phyloP scores from a whole-genome alignment of 1,140 invertebrate genomes.

The Scaptomyza hsui region DNA sequence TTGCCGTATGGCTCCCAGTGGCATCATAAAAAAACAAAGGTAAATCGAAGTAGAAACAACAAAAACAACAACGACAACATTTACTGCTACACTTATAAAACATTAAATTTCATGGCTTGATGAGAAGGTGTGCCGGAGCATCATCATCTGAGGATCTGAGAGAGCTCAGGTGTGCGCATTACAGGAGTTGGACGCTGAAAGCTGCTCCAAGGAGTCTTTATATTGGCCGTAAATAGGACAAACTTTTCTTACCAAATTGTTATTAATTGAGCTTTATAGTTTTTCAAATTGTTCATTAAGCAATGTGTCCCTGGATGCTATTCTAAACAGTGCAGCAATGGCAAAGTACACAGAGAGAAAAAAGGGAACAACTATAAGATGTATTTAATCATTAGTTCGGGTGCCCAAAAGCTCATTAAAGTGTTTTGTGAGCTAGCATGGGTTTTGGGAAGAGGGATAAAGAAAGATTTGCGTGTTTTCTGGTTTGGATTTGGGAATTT shows the following conservation, averaged over 20 bases:
- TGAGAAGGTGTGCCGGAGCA: conserved; percentile 18
- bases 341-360: neutral
- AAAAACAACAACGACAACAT: conserved; percentile 14
- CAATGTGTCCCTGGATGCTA: conserved; percentile 20
- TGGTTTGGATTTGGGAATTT: conserved; percentile 1
- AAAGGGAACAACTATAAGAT: neutral
- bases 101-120: conserved; percentile 61
- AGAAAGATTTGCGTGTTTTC: conserved; percentile 17
- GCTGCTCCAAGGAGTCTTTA: conserved; percentile 20
- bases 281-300: conserved; percentile 68
- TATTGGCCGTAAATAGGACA: conserved; percentile 45
- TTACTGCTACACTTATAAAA: conserved; percentile 41
- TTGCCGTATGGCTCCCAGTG: conserved; percentile 77
- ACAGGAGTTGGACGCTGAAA: neutral
- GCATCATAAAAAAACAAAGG: conserved; percentile 79
- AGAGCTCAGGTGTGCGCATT: conserved; percentile 33
- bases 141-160: conserved; percentile 23
- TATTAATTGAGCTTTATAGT: conserved; percentile 81
- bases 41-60: conserved; percentile 73
- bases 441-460: neutral
- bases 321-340: neutral
- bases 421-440: neutral
- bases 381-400: conserved; percentile 3
- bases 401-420: conserved; percentile 6
- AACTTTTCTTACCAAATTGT: conserved; percentile 73